Percentiles rank a stretch among this genome's conserved stretches.
phyloP scores from a whole-genome alignment of 2,888 invertebrate genomes.

The Cybosia mesomella region DNA sequence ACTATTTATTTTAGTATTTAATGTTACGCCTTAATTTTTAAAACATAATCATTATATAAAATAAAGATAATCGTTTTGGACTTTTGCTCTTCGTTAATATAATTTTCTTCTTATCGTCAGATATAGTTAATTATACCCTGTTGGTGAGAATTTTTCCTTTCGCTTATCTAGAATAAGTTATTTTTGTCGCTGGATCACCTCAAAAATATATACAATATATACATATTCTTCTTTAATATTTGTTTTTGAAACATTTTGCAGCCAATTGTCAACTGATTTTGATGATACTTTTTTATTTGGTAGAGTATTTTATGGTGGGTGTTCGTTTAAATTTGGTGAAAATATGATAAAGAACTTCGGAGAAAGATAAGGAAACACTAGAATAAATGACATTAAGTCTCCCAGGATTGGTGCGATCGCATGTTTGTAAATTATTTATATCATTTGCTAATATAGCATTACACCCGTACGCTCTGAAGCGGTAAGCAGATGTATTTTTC shows the following conservation, averaged over 20 bases:
- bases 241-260: background rate
- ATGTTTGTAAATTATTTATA: too few relatives aligned
- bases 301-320: too few relatives aligned
- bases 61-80: conserved; percentile 1
- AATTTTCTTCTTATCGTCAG: conserved; percentile 1
- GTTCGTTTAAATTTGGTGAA: too few relatives aligned
- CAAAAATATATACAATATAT: background rate
- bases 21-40: background rate
- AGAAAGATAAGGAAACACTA: too few relatives aligned
- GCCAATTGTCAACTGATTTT: background rate
- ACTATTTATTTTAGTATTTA: background rate
- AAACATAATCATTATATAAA: background rate
- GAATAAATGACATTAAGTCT: too few relatives aligned
- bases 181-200: background rate
- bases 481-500: too few relatives aligned
- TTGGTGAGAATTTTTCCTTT: background rate
- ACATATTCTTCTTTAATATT: background rate
- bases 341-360: background rate
- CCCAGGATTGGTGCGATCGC: too few relatives aligned
- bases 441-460: too few relatives aligned
- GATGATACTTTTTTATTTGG: too few relatives aligned
- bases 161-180: background rate
- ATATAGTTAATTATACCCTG: background rate
- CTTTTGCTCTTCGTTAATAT: background rate
- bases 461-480: too few relatives aligned